Evolutionary conservation across 2,888 invertebrate species (phyloP).

Genomic region (Spilarctia lutea): DNA sequence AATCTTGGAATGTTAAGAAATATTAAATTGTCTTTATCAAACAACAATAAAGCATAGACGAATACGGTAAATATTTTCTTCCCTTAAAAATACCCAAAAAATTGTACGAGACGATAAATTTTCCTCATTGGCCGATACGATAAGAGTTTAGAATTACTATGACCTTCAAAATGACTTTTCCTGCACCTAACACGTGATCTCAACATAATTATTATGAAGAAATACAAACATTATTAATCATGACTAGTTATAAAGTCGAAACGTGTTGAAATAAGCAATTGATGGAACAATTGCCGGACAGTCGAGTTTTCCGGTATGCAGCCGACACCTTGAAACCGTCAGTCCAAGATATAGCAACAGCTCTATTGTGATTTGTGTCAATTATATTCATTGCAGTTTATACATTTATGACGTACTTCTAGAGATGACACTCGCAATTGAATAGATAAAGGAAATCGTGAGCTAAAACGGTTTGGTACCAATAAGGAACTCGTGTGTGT

Average conservation of each 20-base stretch:
- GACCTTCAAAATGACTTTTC: too few species aligned
- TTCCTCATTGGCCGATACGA: background rate
- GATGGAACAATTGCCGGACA: constrained; percentile 28
- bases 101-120: background rate
- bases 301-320: constrained; percentile 32
- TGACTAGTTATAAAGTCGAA: constrained; percentile 2
- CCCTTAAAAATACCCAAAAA: background rate
- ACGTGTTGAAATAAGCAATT: constrained; percentile 21
- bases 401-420: constrained; percentile 32
- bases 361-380: constrained; percentile 40
- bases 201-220: background rate
- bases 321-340: constrained; percentile 39
- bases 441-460: background rate
- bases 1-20: background rate
- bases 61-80: background rate
- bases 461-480: background rate
- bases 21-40: background rate
- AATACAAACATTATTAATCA: background rate
- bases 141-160: background rate
- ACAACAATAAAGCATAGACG: background rate
- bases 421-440: constrained; percentile 16
- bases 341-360: constrained; percentile 16
- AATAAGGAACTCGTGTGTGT: background rate
- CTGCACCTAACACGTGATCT: too few species aligned
- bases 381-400: constrained; percentile 40